Conservation (phyloP, 2,113 vertebrate species). For the Nibea coibor region DNA sequence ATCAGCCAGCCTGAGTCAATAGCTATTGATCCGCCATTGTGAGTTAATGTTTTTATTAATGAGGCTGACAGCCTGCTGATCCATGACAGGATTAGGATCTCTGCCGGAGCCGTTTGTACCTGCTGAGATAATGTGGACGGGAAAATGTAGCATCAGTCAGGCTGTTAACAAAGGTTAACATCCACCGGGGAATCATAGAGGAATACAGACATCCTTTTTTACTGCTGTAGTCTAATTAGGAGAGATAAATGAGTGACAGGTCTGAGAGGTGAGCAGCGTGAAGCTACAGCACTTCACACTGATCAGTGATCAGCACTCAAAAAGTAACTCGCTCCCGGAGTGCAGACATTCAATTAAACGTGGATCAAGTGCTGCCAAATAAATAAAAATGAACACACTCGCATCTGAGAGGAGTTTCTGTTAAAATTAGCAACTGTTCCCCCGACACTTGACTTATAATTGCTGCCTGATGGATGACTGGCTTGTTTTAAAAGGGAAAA, state of each 20-base stretch:
- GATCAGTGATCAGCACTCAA: neutral
- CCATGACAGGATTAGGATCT: slow-evolving; percentile 22
- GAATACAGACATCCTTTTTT: slow-evolving; percentile 1
- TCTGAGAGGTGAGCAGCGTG: neutral
- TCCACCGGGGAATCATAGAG: neutral
- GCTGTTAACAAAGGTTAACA: slow-evolving; percentile 29
- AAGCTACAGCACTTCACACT: neutral
- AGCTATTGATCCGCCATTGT: slow-evolving; percentile 60
- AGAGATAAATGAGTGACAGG: slow-evolving; percentile 14
- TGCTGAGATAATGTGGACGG: slow-evolving; percentile 28
- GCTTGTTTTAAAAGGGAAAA: neutral
- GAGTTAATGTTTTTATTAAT: slow-evolving; percentile 63
- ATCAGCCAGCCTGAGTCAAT: slow-evolving; percentile 54
- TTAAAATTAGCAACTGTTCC: neutral
- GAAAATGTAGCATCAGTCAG: slow-evolving; percentile 3
- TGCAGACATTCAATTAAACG: slow-evolving; percentile 19
- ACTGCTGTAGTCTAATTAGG: neutral
- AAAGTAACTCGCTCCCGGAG: neutral
- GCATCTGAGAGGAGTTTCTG: neutral
- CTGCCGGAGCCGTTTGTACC: slow-evolving; percentile 15
- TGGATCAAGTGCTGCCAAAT: slow-evolving; percentile 12
- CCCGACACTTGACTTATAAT: neutral
- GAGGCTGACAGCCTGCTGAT: slow-evolving; percentile 31
- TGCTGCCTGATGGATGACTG: neutral
- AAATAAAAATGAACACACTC: neutral